Conservation (phyloP, 2,888 invertebrate species). For the Nomada ferruginata region DNA sequence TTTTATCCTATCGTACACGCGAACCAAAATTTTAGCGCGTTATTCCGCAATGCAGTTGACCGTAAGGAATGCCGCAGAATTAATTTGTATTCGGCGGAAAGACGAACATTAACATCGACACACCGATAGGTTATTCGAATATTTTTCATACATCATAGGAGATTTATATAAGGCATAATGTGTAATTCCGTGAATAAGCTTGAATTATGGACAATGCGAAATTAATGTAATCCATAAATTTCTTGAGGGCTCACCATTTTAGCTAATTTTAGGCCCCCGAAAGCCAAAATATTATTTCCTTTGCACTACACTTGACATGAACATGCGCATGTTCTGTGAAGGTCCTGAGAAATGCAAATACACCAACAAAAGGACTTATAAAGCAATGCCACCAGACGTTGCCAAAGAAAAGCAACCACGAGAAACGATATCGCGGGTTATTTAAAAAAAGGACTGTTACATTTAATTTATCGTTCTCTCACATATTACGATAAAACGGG, state of each 20-base stretch:
- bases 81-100: conserved; percentile 46
- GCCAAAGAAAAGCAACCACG: conserved; percentile 35
- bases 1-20: neutral
- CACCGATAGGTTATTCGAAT: conserved; percentile 64
- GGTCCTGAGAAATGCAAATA: conserved; percentile 64
- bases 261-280: conserved; percentile 80
- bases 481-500: neutral
- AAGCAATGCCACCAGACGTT: conserved; percentile 60
- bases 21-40: neutral
- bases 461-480: conserved; percentile 18
- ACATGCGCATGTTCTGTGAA: conserved; percentile 77
- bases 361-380: conserved; percentile 31
- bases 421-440: conserved; percentile 51
- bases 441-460: conserved; percentile 42
- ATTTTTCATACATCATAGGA: conserved; percentile 25
- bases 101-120: conserved; percentile 55
- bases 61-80: conserved; percentile 13
- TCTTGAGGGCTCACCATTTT: conserved; percentile 78
- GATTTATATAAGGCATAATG: neutral
- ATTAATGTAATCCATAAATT: conserved; percentile 20
- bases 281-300: conserved; percentile 84
- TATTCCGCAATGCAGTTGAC: conserved; percentile 5
- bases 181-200: neutral
- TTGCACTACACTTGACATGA: conserved; percentile 82
- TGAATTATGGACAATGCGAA: neutral